phyloP scores from a whole-genome alignment of 2,888 invertebrate species.

The Andrena bucephala region DNA sequence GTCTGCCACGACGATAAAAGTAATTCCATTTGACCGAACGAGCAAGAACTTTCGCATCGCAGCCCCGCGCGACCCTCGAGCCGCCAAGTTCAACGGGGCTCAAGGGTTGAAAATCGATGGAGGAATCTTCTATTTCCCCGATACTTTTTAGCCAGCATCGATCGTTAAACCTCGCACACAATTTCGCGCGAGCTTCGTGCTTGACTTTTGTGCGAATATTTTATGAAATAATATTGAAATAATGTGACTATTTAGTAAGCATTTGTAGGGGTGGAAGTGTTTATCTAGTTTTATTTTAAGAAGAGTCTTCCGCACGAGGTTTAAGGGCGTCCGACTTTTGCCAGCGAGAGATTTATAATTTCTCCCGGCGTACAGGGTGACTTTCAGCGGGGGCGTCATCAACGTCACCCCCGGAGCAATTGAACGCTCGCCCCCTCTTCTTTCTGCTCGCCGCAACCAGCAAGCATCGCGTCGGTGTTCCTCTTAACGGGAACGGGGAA shows the following conservation, averaged over 20 bases:
- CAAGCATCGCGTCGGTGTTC: constrained; percentile 54
- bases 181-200: no score
- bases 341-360: constrained; percentile 18
- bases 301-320: not conserved
- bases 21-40: constrained; percentile 68
- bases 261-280: no score
- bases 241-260: no score
- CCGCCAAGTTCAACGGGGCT: constrained; percentile 34
- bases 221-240: no score
- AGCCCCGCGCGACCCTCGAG: constrained; percentile 34
- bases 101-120: constrained; percentile 52
- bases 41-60: constrained; percentile 56
- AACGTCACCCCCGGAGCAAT: constrained; percentile 63
- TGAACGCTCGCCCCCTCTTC: constrained; percentile 42
- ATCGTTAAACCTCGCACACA: not conserved
- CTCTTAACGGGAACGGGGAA: constrained; percentile 74
- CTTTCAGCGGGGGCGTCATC: constrained; percentile 55
- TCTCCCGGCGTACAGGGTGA: constrained; percentile 20
- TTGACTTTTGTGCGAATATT: no score
- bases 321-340: not conserved
- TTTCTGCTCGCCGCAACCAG: constrained; percentile 50
- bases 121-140: not conserved
- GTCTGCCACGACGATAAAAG: constrained; percentile 68
- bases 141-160: not conserved
- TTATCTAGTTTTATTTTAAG: no score